These are phyloP conservation scores for Tribolium freemani DNA, from an alignment of 2,888 invertebrate genomes.

Conservation along the genomic window DNA sequence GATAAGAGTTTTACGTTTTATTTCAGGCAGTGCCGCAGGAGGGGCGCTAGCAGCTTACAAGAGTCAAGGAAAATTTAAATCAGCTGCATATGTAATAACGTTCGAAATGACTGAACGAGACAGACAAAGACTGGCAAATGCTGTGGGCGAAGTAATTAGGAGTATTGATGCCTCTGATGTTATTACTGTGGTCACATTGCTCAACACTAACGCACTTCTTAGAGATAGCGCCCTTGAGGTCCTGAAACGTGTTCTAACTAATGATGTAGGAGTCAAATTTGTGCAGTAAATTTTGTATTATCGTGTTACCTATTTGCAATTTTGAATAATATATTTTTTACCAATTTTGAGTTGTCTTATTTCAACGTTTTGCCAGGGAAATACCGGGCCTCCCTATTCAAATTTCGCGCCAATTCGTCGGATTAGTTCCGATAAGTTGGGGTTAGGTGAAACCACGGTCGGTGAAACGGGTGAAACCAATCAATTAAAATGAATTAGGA, in stretches of 20 bases:
- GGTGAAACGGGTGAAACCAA: no score
- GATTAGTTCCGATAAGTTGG: no score
- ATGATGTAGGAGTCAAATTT: background rate
- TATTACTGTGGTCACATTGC: constrained; percentile 4
- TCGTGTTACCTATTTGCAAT: background rate
- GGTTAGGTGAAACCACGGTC: no score
- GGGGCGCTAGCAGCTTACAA: background rate
- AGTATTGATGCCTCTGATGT: constrained; percentile 19
- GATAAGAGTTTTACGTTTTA: no score
- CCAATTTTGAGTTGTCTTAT: no score
- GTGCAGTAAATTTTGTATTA: background rate
- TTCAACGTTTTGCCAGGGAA: no score
- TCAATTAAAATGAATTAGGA: no score
- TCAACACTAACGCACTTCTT: background rate
- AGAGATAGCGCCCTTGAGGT: background rate
- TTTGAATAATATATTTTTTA: no score
- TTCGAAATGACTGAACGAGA: constrained; percentile 21
- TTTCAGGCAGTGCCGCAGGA: constrained; percentile 19
- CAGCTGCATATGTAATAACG: constrained; percentile 9
- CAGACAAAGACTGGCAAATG: background rate
- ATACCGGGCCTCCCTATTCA: no score
- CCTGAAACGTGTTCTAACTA: constrained; percentile 11
- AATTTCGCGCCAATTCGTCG: no score
- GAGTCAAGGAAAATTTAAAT: constrained; percentile 22
- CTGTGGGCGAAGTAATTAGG: constrained; percentile 4